Evolutionary conservation across 2,113 vertebrate species (phyloP), one percentile per base, ranked within the genome.

Genomic region (Saguinus midas): DNA sequence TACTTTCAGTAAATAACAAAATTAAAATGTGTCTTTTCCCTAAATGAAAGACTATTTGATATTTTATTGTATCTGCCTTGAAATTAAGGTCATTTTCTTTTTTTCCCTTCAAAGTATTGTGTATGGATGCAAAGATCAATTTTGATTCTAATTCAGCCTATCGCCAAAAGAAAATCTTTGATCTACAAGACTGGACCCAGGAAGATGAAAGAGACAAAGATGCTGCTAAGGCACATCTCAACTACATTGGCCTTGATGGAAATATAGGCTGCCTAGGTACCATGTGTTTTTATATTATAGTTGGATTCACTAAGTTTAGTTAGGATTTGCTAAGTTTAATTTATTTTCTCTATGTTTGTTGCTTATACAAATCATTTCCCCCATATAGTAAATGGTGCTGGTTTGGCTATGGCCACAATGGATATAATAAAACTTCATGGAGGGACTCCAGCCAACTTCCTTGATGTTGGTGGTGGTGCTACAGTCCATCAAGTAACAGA

Each of bases 371-470:
- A 91, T 95, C n/a, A 82, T 97, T 82, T 95, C 2, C 75, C 68
- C 94, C 97, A 95, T 87, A 0, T 50, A 99, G 99, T 99, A 20
- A 99, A 99, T n/a, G 99, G 99, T 72, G 99, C 99, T 27, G 99
- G 99, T 91, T 98, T 99, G 94, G 99, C 99, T 68, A 99, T 99
- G 99, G 99, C 99, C 87, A 99, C 99, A 94, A 99, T 99, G 99
- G 99, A 99, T 98, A 99, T 99, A 98, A 99, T 99, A 97, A 99
- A 99, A 97, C 99, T 99, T 61, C 99, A 99, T 14, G 99, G 99
- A 2, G 99, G 99, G 84, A 99, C 99, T 64, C 99, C 99, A 40
- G 99, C 99, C 98, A 99, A 99, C 98, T 99, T 99, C 98, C 99
- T 99, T 96, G 99, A 99, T 98, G 99, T 99, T n/a, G 99, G 99